Evolutionary conservation across 2,113 vertebrate species (phyloP).

Genomic region (Enhydra lutris): DNA sequence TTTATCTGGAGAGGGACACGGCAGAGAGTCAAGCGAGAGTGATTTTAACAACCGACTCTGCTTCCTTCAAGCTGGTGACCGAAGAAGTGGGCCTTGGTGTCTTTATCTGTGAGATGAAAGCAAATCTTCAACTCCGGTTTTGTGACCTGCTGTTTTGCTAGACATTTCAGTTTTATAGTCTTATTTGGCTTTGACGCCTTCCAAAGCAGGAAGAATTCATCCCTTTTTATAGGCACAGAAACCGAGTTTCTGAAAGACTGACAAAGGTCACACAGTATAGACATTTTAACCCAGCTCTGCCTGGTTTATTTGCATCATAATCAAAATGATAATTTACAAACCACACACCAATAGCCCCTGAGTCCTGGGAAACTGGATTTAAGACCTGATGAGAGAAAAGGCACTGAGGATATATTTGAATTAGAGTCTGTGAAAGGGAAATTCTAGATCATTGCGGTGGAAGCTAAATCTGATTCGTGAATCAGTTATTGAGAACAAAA

Average conservation of each 20-base stretch:
- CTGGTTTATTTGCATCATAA: not conserved
- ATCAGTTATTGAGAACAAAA: not conserved
- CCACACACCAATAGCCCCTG: not conserved
- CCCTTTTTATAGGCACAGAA: not conserved
- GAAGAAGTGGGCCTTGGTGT: not conserved
- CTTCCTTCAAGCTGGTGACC: not conserved
- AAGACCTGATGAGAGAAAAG: not conserved
- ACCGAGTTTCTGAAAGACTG: not conserved
- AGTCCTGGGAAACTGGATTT: not conserved
- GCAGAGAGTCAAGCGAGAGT: not conserved
- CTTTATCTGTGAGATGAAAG: not conserved
- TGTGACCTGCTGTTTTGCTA: not conserved
- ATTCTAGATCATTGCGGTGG: not conserved
- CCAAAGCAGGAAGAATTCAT: not conserved
- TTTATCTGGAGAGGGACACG: not conserved
- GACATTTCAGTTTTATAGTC: not conserved
- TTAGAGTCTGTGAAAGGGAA: not conserved
- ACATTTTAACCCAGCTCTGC: not conserved
- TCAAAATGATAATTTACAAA: not conserved
- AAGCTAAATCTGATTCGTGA: not conserved
- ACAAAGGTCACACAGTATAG: not conserved
- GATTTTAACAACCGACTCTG: not conserved
- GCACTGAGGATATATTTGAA: not conserved
- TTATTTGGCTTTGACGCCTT: not conserved
- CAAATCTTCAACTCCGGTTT: not conserved